These are phyloP conservation scores for Bombus breviceps DNA, from an alignment of 1,140 invertebrate genomes.

Conservation along the genomic window DNA sequence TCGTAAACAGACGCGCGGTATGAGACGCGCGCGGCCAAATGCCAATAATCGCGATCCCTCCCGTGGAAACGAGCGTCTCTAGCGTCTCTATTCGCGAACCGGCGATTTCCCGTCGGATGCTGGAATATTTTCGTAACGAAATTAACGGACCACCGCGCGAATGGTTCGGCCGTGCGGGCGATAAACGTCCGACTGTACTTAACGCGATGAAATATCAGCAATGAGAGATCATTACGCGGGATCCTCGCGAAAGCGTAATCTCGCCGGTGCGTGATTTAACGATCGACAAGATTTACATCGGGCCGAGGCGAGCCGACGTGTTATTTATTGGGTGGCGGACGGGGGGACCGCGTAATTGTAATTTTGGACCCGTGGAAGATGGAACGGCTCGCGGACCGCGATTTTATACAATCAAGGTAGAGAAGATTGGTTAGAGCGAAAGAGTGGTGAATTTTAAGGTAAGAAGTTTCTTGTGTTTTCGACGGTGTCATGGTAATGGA, in stretches of 20 bases:
- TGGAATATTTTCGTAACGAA: constrained; percentile 35
- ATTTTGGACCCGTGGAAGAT: constrained; percentile 1
- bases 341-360: neutral
- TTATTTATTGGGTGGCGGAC: constrained; percentile 12
- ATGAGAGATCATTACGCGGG: constrained; percentile 43
- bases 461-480: neutral
- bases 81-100: constrained; percentile 3
- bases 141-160: constrained; percentile 35
- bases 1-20: constrained; percentile 8
- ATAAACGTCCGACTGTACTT: constrained; percentile 44
- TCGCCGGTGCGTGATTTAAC: constrained; percentile 17
- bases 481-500: neutral
- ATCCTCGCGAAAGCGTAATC: constrained; percentile 28
- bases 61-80: neutral
- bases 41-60: neutral
- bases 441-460: neutral
- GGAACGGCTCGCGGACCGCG: too few species aligned
- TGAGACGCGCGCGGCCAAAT: neutral
- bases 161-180: neutral
- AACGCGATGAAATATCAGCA: constrained; percentile 46
- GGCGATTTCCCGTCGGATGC: neutral
- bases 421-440: neutral
- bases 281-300: constrained; percentile 39
- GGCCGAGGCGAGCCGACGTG: too few species aligned
- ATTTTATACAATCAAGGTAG: neutral